A percentile compares a stretch with the other conserved stretches of the same genome.
Evolutionary conservation across 1,140 invertebrate species (phyloP).

Genomic region (Pogonus chalceus): DNA sequence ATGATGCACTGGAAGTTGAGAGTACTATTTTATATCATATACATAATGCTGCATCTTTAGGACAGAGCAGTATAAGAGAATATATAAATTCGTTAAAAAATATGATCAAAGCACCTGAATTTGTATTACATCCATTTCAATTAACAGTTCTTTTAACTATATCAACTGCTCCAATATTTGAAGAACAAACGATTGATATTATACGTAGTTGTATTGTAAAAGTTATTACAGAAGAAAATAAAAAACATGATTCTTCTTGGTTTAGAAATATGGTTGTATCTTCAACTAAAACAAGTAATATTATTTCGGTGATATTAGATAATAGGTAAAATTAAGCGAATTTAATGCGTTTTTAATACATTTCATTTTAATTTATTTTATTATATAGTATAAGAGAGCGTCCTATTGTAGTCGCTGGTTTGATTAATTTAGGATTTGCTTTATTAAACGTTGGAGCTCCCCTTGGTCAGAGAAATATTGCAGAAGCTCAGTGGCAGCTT

Average conservation of each 20-base stretch:
- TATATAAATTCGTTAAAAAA: conserved; percentile 42
- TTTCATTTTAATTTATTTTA: conserved; percentile 15
- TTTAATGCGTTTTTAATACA: too few species aligned
- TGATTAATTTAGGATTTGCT: conserved; percentile 43
- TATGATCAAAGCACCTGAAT: conserved; percentile 38
- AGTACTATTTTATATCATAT: conserved; percentile 48
- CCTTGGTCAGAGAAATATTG: conserved; percentile 26
- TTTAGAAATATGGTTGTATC: conserved; percentile 35
- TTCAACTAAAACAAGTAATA: conserved; percentile 32
- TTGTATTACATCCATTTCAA: conserved; percentile 44
- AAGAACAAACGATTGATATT: conserved; percentile 41
- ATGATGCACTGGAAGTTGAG: conserved; percentile 35
- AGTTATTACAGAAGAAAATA: conserved; percentile 38
- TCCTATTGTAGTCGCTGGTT: conserved; percentile 40
- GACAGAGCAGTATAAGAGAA: conserved; percentile 39
- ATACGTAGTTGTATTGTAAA: conserved; percentile 37
- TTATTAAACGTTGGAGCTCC: conserved; percentile 34
- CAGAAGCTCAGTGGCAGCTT: conserved; percentile 34
- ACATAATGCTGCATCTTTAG: conserved; percentile 37
- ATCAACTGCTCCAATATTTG: conserved; percentile 35
- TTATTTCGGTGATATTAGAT: conserved; percentile 39
- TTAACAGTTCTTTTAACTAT: conserved; percentile 40
- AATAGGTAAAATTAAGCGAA: conserved; percentile 35
- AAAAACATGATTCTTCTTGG: conserved; percentile 40
- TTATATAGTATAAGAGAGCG: conserved; percentile 40